phyloP scores from a whole-genome alignment of 1,140 invertebrate genomes.

The Ooceraea biroi region DNA sequence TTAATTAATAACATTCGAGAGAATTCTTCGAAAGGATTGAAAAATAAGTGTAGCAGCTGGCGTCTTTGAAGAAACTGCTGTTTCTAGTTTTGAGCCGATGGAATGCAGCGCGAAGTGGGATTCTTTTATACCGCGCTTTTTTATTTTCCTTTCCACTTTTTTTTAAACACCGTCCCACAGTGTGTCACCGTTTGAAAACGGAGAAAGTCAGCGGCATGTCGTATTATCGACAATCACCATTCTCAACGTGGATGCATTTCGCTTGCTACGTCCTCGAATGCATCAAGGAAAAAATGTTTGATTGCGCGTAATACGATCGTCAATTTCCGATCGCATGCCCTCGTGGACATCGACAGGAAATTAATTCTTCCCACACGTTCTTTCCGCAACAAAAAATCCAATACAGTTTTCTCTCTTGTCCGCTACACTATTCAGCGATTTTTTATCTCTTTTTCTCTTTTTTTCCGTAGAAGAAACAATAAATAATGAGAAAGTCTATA shows the following conservation, averaged over 20 bases:
- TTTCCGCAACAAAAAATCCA: not conserved
- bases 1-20: not conserved
- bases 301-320: conserved; percentile 8
- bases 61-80: conserved; percentile 1
- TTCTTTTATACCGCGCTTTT: not conserved
- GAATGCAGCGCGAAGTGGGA: conserved; percentile 7
- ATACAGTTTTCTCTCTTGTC: not conserved
- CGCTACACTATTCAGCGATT: not conserved
- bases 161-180: conserved; percentile 23
- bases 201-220: conserved; percentile 62
- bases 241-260: conserved; percentile 31
- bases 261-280: not conserved
- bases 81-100: conserved; percentile 10
- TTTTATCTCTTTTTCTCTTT: not conserved
- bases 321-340: conserved; percentile 27
- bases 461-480: conserved; percentile 13
- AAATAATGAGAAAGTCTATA: too few relatives aligned
- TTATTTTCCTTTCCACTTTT: conserved; percentile 10
- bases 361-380: conserved; percentile 21
- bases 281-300: not conserved
- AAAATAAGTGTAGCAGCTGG: not conserved
- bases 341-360: not conserved
- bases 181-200: conserved; percentile 36
- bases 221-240: conserved; percentile 40
- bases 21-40: too few relatives aligned